Conservation (phyloP, 2,113 vertebrate species). For the Ornithorhynchus anatinus region DNA sequence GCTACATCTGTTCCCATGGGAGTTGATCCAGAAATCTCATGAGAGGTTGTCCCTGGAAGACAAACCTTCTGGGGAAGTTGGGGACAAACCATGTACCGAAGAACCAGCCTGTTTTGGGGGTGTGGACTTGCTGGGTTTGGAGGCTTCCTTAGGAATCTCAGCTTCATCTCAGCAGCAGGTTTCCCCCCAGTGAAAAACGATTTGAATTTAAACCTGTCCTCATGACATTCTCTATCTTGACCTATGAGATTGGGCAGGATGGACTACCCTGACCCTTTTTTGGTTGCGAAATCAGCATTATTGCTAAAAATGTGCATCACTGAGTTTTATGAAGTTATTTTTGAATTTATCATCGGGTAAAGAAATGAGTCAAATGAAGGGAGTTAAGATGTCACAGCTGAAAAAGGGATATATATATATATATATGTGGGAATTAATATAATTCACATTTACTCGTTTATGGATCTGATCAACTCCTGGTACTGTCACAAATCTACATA, state of each 20-base stretch:
- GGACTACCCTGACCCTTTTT: neutral
- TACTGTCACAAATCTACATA: neutral
- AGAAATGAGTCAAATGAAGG: conserved; percentile 43
- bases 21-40: no score
- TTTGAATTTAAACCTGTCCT: neutral
- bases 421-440: conserved; percentile 38
- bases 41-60: no score
- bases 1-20: no score
- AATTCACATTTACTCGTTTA: conserved; percentile 45
- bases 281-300: neutral
- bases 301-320: neutral
- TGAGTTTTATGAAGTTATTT: conserved; percentile 42
- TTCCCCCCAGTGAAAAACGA: neutral
- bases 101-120: no score
- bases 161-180: neutral
- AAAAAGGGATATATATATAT: no score
- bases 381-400: conserved; percentile 43
- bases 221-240: neutral
- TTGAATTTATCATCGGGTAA: conserved; percentile 53
- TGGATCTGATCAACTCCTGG: conserved; percentile 25
- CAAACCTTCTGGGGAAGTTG: no score
- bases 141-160: no score
- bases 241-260: neutral
- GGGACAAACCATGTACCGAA: no score
- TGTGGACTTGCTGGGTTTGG: no score